These are phyloP conservation scores for Hylaeus anthracinus DNA, from an alignment of 1,140 invertebrate species.

Conservation along the genomic window DNA sequence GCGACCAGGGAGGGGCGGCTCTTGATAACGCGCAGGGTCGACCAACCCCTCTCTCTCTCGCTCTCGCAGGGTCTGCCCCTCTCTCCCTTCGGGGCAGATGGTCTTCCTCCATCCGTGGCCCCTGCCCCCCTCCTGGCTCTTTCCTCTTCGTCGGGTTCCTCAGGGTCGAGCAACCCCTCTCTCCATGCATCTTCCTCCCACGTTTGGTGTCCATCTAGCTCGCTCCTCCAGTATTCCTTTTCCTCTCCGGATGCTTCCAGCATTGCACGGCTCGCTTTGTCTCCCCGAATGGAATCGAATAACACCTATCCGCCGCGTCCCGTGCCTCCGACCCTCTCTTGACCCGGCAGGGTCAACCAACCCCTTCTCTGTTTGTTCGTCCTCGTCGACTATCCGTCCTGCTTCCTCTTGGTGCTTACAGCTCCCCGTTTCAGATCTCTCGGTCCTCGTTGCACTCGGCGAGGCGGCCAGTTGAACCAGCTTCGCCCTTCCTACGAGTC, in stretches of 20 bases:
- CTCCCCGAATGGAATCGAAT: conserved; percentile 37
- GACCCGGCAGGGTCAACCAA: conserved; percentile 50
- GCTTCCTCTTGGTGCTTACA: neutral
- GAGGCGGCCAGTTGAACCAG: conserved; percentile 9
- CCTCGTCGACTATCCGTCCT: neutral
- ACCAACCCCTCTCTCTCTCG: conserved; percentile 70
- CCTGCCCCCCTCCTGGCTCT: conserved; percentile 1
- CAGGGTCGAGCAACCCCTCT: conserved; percentile 57
- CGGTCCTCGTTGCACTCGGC: conserved; percentile 11
- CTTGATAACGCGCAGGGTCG: conserved; percentile 76
- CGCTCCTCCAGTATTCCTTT: no score
- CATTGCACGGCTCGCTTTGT: conserved; percentile 22
- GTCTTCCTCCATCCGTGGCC: neutral
- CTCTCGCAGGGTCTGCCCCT: neutral
- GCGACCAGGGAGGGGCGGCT: conserved; percentile 67
- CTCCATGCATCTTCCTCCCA: conserved; percentile 26
- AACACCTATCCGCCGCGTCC: conserved; percentile 24
- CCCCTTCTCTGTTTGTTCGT: conserved; percentile 15
- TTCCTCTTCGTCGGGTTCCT: conserved; percentile 3
- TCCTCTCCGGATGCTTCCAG: neutral
- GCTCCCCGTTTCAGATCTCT: no score
- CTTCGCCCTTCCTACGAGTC: conserved; percentile 41
- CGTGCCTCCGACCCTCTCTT: conserved; percentile 14
- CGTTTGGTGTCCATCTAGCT: neutral
- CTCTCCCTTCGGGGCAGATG: neutral